Evolutionary conservation across 2,888 invertebrate genomes (phyloP).

Genomic region (Pseudococcus longispinus): DNA sequence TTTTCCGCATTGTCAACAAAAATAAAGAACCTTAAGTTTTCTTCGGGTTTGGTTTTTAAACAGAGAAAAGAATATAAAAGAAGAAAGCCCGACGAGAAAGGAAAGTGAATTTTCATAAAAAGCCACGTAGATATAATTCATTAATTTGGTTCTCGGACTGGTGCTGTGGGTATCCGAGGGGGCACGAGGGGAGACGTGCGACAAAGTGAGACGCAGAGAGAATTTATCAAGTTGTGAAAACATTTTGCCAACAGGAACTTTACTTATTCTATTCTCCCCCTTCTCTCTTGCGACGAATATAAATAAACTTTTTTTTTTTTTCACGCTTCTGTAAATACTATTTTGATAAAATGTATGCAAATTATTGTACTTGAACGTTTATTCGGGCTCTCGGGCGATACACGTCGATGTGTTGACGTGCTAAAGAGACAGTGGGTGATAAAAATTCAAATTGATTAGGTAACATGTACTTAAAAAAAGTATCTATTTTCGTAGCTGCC

Average conservation of each 20-base stretch:
- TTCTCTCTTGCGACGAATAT: background rate
- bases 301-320: slow-evolving; percentile 27
- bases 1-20: slow-evolving; percentile 45
- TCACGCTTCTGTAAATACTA: slow-evolving; percentile 21
- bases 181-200: background rate
- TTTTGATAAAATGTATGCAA: slow-evolving; percentile 31
- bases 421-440: background rate
- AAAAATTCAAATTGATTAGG: slow-evolving; percentile 21
- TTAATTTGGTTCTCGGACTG: background rate
- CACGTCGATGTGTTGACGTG: background rate
- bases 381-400: background rate
- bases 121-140: slow-evolving; percentile 31
- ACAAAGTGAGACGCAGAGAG: background rate
- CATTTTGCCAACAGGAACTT: slow-evolving; percentile 7
- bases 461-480: background rate
- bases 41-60: background rate
- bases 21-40: slow-evolving; percentile 29
- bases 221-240: slow-evolving; percentile 1
- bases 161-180: background rate
- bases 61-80: background rate
- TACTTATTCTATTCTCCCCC: background rate
- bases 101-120: slow-evolving; percentile 27
- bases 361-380: background rate
- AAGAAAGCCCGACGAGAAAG: background rate
- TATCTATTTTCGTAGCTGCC: background rate